These are phyloP conservation scores for Benitochromis conjunctus DNA, from an alignment of 2,113 vertebrate species.

Conservation along the genomic window DNA sequence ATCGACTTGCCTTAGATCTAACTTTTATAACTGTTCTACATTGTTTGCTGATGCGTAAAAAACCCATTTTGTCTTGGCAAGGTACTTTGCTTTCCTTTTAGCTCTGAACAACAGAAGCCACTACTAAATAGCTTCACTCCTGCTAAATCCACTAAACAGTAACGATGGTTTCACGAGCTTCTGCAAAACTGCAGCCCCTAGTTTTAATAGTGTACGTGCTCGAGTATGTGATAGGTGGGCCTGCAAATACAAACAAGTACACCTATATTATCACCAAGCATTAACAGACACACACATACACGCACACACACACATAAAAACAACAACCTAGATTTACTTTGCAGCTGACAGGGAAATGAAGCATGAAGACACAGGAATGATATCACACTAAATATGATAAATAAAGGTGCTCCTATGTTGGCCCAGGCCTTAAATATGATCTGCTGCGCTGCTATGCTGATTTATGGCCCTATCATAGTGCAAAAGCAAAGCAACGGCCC, in stretches of 20 bases:
- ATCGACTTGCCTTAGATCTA: not conserved
- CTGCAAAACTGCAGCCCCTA: not conserved
- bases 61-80: not conserved
- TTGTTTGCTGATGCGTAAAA: not conserved
- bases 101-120: not conserved
- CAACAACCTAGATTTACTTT: conserved; percentile 1
- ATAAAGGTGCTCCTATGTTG: conserved; percentile 26
- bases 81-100: not conserved
- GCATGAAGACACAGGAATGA: conserved; percentile 36
- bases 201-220: not conserved
- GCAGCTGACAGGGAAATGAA: conserved; percentile 10
- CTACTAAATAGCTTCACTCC: not conserved
- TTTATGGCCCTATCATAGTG: conserved; percentile 13
- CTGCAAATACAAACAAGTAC: not conserved
- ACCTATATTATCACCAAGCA: not conserved
- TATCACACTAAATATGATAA: conserved; percentile 53
- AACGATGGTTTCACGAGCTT: not conserved
- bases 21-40: not conserved
- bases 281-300: not conserved
- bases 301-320: not conserved
- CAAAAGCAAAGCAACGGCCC: not conserved
- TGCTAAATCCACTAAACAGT: not conserved
- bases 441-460: conserved; percentile 12
- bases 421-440: conserved; percentile 17
- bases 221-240: not conserved